Evolutionary conservation across 2,888 invertebrate genomes (phyloP).

Genomic region (Morpho helenor): DNA sequence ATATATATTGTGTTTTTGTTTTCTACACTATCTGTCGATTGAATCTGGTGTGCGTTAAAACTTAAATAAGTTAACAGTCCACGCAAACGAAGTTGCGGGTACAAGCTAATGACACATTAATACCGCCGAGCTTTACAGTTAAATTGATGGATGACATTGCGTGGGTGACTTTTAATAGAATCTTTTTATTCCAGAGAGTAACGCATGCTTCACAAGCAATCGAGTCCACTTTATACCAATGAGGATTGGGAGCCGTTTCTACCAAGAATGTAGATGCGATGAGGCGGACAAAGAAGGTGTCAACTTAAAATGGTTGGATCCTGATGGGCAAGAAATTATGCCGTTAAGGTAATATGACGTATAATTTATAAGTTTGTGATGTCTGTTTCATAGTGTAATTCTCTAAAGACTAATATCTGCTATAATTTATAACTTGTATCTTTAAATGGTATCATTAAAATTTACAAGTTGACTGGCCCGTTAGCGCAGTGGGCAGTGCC

Average conservation of each 20-base stretch:
- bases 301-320: conserved; percentile 48
- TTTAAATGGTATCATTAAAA: too few species aligned
- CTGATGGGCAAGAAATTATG: conserved; percentile 37
- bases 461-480: too few species aligned
- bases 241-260: conserved; percentile 45
- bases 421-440: too few species aligned
- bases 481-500: too few species aligned
- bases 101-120: background rate
- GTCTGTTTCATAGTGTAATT: background rate
- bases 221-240: conserved; percentile 31
- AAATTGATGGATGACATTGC: conserved; percentile 22
- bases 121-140: background rate
- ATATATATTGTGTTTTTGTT: too few species aligned
- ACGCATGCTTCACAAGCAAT: conserved; percentile 47
- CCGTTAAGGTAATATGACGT: conserved; percentile 47
- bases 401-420: too few species aligned
- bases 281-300: conserved; percentile 35
- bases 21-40: too few species aligned
- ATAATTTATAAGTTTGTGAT: background rate
- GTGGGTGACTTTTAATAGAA: conserved; percentile 19
- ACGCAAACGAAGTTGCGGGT: too few species aligned
- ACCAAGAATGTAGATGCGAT: conserved; percentile 51
- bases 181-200: conserved; percentile 42
- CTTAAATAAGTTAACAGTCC: too few species aligned
- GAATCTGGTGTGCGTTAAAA: too few species aligned